Evolutionary conservation across 1,140 invertebrate species (phyloP).

Genomic region (Drosophila repleta): DNA sequence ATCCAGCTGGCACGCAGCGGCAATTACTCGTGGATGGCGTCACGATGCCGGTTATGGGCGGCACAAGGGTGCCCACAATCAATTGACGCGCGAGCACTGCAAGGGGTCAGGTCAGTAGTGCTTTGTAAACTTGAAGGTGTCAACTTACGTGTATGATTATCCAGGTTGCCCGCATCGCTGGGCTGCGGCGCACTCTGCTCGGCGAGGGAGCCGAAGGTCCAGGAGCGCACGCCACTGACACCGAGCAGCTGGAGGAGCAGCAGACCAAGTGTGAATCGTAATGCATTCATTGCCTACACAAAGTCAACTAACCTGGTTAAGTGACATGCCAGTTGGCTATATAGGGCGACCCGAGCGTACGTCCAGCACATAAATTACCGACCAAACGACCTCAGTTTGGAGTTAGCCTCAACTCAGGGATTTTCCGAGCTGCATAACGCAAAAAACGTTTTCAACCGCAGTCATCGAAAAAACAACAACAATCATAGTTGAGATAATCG

Average conservation of each 20-base stretch:
- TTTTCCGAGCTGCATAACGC: constrained; percentile 55
- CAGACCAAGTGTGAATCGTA: constrained; percentile 7
- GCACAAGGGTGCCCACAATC: constrained; percentile 68
- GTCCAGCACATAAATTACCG: constrained; percentile 47
- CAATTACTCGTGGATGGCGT: constrained; percentile 64
- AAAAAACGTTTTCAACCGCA: constrained; percentile 21
- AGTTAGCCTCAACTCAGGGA: constrained; percentile 49
- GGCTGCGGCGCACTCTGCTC: constrained; percentile 42
- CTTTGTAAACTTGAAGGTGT: neutral
- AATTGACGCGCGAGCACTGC: constrained; percentile 71
- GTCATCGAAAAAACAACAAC: constrained; percentile 26
- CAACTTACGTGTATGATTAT: constrained; percentile 65
- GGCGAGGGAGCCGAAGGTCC: constrained; percentile 47
- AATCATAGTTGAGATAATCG: constrained; percentile 9
- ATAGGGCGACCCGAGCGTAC: constrained; percentile 48
- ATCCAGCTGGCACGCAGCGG: constrained; percentile 69
- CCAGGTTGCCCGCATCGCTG: constrained; percentile 48
- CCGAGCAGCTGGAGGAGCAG: constrained; percentile 37
- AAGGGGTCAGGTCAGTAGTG: neutral
- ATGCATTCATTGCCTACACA: constrained; percentile 49
- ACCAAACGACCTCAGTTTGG: constrained; percentile 50
- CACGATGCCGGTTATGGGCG: constrained; percentile 38
- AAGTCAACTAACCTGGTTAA: constrained; percentile 55
- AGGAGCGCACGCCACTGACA: constrained; percentile 9
- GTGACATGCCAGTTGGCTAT: constrained; percentile 46